A percentile compares a stretch with the other conserved stretches of the same genome.
phyloP scores from a whole-genome alignment of 2,797 vertebrate species.

The Falco rusticolus region DNA sequence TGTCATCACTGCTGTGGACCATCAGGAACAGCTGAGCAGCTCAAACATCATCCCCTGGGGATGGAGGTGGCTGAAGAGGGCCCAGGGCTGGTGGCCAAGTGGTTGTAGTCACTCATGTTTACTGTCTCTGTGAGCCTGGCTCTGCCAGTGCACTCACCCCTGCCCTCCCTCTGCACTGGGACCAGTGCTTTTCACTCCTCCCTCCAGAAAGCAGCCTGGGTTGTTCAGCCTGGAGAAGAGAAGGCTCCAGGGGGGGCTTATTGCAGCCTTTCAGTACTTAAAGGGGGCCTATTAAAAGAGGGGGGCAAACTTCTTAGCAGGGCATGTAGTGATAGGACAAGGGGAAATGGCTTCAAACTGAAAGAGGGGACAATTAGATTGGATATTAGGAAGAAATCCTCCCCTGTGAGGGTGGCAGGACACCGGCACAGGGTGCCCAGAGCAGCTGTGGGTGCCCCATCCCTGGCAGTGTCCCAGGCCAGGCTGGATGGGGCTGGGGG shows the following conservation, averaged over 20 bases:
- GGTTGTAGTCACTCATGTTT: not conserved
- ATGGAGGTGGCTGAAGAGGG: not conserved
- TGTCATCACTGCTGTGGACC: not conserved
- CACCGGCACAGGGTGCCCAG: not conserved
- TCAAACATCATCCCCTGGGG: not conserved
- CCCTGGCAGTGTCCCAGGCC: not conserved
- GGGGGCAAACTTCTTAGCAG: not conserved
- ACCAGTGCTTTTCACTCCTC: rapidly evolving
- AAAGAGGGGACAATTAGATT: not conserved
- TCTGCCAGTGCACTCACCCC: rapidly evolving
- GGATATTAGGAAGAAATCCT: not conserved
- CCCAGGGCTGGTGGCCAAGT: not conserved
- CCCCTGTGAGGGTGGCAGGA: not conserved
- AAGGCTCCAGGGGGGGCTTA: not conserved
- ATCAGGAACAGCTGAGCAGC: not conserved
- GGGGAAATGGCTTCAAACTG: not conserved
- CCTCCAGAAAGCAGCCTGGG: not conserved
- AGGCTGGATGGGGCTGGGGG: not conserved
- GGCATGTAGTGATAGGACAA: not conserved
- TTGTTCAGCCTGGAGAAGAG: not conserved
- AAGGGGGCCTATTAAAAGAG: not conserved
- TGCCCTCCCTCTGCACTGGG: not conserved
- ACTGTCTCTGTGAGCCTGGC: not conserved
- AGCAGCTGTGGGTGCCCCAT: not conserved
- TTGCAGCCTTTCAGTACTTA: not conserved